Evolutionary conservation across 2,797 vertebrate genomes (phyloP).

Genomic region (Gymnothorax javanicus): DNA sequence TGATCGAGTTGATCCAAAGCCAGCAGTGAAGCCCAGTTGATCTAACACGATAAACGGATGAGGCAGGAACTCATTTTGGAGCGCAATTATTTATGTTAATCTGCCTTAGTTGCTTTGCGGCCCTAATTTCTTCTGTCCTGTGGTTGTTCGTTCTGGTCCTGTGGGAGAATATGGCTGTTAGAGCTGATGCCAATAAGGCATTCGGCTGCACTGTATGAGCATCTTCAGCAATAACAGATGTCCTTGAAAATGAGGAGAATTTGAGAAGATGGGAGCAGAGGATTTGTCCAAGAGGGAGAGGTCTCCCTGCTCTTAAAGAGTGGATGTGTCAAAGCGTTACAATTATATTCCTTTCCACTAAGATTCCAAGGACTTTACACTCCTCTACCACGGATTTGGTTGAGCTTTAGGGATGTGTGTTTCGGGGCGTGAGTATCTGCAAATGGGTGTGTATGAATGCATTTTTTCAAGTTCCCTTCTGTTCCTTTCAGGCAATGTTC

Average conservation of each 20-base stretch:
- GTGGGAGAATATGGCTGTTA: conserved; percentile 18
- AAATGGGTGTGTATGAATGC: not conserved
- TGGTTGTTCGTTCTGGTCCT: not conserved
- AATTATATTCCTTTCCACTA: not conserved
- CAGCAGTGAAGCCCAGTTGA: not conserved
- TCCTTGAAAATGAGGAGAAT: conserved; percentile 59
- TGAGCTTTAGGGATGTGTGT: not conserved
- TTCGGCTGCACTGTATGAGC: conserved; percentile 57
- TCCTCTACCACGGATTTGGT: not conserved
- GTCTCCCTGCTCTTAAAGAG: not conserved
- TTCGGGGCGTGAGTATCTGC: not conserved
- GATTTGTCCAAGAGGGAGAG: conserved; percentile 47
- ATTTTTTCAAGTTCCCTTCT: not conserved
- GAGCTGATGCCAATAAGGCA: conserved; percentile 54
- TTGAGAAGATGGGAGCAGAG: conserved; percentile 54
- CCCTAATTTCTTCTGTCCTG: conserved; percentile 8
- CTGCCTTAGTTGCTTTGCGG: not conserved
- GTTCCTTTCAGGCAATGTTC: not conserved
- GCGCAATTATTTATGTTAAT: conserved; percentile 6
- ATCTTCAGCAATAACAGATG: conserved; percentile 54
- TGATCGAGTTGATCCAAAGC: not conserved
- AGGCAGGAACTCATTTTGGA: conserved; percentile 3
- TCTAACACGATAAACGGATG: not conserved
- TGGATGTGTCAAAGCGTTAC: conserved; percentile 1
- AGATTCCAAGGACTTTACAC: not conserved